These are phyloP conservation scores for Drosophila nigrodunni DNA, from an alignment of 1,140 invertebrate genomes.

Conservation along the genomic window DNA sequence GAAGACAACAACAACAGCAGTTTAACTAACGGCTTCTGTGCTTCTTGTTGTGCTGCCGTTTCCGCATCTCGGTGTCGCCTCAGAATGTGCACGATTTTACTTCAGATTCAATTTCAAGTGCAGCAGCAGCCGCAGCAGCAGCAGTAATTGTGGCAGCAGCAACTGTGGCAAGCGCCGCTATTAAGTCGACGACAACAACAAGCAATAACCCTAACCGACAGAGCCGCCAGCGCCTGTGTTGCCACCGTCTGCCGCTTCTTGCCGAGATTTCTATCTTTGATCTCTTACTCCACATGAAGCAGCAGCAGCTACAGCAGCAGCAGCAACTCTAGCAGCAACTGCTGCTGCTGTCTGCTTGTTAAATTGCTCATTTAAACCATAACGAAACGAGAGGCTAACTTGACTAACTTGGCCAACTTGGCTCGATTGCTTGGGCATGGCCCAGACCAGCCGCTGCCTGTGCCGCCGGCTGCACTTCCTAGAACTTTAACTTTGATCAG, in stretches of 20 bases:
- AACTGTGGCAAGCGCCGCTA: slow-evolving; percentile 75
- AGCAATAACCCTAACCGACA: slow-evolving; percentile 78
- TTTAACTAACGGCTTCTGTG: slow-evolving; percentile 82
- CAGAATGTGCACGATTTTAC: slow-evolving; percentile 81
- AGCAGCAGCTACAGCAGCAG: slow-evolving; percentile 31
- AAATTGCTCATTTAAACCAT: slow-evolving; percentile 82
- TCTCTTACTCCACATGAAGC: slow-evolving; percentile 78
- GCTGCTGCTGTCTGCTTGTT: slow-evolving; percentile 76
- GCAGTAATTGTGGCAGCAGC: slow-evolving; percentile 43
- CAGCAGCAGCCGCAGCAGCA: slow-evolving; percentile 59
- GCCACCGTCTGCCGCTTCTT: slow-evolving; percentile 81
- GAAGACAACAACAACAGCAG: slow-evolving; percentile 51
- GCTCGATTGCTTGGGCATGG: slow-evolving; percentile 31
- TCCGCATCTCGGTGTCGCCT: slow-evolving; percentile 81
- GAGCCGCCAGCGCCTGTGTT: slow-evolving; percentile 68
- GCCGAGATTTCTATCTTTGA: slow-evolving; percentile 81
- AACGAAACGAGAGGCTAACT: slow-evolving; percentile 61
- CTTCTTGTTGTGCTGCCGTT: slow-evolving; percentile 82
- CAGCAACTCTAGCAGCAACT: slow-evolving; percentile 44
- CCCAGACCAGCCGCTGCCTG: slow-evolving; percentile 55
- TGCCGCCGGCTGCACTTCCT: slow-evolving; percentile 64
- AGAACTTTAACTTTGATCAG: slow-evolving; percentile 53
- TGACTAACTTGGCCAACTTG: slow-evolving; percentile 10
- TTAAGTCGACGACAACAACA: slow-evolving; percentile 82
- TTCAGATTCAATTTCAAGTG: slow-evolving; percentile 82